Evolutionary conservation across 2,113 vertebrate species (phyloP), one percentile per base, ranked within the genome.

Genomic region (Nasalis larvatus): DNA sequence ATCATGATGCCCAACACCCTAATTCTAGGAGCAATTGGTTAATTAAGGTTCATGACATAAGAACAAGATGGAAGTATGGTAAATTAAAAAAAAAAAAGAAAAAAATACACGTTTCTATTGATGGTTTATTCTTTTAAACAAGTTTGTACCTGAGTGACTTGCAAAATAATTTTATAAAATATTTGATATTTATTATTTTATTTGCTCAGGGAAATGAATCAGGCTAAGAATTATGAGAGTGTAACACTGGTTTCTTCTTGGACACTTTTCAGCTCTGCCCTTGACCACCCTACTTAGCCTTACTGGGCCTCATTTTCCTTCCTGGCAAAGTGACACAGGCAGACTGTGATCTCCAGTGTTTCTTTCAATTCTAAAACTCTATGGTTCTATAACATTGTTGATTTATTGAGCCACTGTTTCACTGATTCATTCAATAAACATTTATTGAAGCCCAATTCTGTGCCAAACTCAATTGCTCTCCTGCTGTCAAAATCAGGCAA

Each of bases 351-450:
- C 60, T 6, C 60, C 23, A 16, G 52, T 23, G 58, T 40, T 94
- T 73, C 60, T 87, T 92, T 74, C 56, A 27, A 66, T 73, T 90
- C 9, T 77, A 88, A 94, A 94, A 69, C 49, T 47, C 47, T 54
- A 40, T 25, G 56, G 23, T 82, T 92, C 45, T 74, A 25, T 25
- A 82, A 81, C 23, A 69, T 32, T 94, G 76, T 63, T 80, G 45
- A 83, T 88, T 78, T 93, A 95, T 17, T 54, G 71, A 93, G 42
- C 12, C 32, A 60, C 47, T 58, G 16, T 86, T 95, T 60, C 42
- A 91, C 63, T 18, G n/a, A 68, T 82, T 91, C 58, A 77, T 66
- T 91, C 82, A 91, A 82, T 88, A 97, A 76, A 85, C 66, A 94
- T 91, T 97, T 94, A 93, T 45, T 60, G 52, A 82, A 47, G 56